phyloP scores from a whole-genome alignment of 2,797 vertebrate species.

The Carapus acus region DNA sequence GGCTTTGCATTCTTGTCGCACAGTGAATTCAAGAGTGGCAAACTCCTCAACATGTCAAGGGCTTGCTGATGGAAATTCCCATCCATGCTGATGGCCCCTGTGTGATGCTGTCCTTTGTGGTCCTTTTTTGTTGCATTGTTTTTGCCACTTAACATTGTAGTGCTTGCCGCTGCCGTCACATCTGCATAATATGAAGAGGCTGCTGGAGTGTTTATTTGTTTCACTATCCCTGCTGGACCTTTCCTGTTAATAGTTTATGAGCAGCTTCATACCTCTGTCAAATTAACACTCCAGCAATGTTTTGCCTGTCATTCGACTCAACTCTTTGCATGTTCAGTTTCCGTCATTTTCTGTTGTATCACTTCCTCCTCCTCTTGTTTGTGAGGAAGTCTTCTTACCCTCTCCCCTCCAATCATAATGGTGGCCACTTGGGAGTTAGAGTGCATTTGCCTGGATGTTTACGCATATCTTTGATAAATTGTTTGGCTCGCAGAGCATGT shows the following conservation, averaged over 20 bases:
- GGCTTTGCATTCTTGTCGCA: slow-evolving; percentile 1
- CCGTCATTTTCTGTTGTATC: slow-evolving; percentile 27
- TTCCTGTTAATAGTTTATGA: slow-evolving; percentile 55
- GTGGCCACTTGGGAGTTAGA: slow-evolving; percentile 37
- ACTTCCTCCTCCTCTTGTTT: slow-evolving; percentile 24
- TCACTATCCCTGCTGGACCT: slow-evolving; percentile 56
- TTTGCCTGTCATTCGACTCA: slow-evolving; percentile 33
- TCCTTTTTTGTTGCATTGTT: slow-evolving; percentile 55
- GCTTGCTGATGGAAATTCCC: slow-evolving; percentile 50
- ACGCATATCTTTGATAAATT: slow-evolving; percentile 52
- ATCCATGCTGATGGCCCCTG: slow-evolving; percentile 40
- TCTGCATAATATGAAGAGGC: slow-evolving; percentile 58
- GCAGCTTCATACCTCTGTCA: slow-evolving; percentile 45
- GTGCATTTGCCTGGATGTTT: slow-evolving; percentile 48
- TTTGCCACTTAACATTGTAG: slow-evolving; percentile 58
- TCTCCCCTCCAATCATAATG: slow-evolving; percentile 19
- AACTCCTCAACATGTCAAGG: slow-evolving; percentile 37
- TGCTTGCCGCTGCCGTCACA: slow-evolving; percentile 49
- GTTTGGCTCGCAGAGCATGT: slow-evolving; percentile 44
- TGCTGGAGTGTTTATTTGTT: slow-evolving; percentile 67
- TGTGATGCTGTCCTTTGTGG: slow-evolving; percentile 39
- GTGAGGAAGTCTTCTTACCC: slow-evolving; percentile 23
- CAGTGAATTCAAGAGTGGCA: slow-evolving; percentile 30
- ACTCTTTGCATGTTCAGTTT: slow-evolving; percentile 45
- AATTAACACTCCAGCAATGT: slow-evolving; percentile 59